These are phyloP conservation scores for Neodon shergylaensis DNA, from an alignment of 2,113 vertebrate species.

Conservation along the genomic window DNA sequence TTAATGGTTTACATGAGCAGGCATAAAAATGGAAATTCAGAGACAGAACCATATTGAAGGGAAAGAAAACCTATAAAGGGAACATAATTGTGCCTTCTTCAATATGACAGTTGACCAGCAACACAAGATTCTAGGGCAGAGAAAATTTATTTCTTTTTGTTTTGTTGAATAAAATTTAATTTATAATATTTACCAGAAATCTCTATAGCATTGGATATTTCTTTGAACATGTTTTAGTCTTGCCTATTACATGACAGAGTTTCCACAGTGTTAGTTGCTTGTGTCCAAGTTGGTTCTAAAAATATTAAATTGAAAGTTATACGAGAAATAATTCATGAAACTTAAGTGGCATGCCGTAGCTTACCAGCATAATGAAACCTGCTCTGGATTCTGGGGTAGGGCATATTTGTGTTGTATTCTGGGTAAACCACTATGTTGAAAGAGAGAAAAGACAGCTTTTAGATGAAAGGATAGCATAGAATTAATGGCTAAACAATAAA, in stretches of 20 bases:
- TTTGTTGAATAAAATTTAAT: not conserved
- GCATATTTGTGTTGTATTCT: not conserved
- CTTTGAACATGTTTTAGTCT: not conserved
- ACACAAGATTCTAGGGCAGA: not conserved
- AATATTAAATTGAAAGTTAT: not conserved
- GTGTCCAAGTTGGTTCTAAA: not conserved
- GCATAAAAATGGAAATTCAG: not conserved
- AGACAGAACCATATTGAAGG: not conserved
- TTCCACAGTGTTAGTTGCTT: not conserved
- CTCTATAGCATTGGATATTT: not conserved
- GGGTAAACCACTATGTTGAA: not conserved
- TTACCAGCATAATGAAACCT: not conserved
- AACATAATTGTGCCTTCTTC: fast-evolving
- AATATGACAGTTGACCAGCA: not conserved
- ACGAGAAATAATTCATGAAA: not conserved
- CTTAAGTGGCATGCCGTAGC: too few species aligned
- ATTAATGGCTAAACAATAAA: slow-evolving; percentile 35
- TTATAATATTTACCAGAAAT: not conserved
- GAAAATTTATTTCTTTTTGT: not conserved
- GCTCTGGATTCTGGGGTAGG: not conserved
- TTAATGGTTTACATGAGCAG: not conserved
- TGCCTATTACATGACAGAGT: not conserved
- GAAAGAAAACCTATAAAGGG: not conserved
- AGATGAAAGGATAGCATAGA: not conserved
- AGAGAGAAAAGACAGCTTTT: not conserved